Base-by-base conservation (phyloP, 2,113 vertebrate species). In the Passer montanus region DNA sequence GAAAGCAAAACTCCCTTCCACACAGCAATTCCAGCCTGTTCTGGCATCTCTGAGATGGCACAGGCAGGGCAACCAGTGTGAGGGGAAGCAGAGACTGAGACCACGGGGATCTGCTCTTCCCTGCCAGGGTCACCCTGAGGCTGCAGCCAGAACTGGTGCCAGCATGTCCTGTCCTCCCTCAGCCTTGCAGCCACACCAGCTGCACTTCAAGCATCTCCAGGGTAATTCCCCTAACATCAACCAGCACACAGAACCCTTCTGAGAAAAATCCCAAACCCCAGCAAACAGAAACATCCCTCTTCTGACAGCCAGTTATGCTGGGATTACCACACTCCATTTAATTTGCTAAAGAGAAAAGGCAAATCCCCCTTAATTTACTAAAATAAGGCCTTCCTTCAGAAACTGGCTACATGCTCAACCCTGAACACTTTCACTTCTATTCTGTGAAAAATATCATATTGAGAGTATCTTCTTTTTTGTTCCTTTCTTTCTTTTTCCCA, bases 201-300 rank as follows among this genome's bases (percentile, higher is more conserved):
- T 10, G 20, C 28, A 15, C 41, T 50, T 52, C 9, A 72, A 49
- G 21, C 41, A 78, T 9, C 52, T 21, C 52, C 74, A 11, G n/a
- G 64, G 44, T 35, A 30, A 44, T 0, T 10, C 0, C 1, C 33
- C 26, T 6, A 37, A 31, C 21, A 74, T 14, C 47, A 55, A 27
- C 26, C 31, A 35, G 6, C 24, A 26, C n/a, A 24, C 1, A 19
- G 2, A 59, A 33, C 18, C 70, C 12, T 69, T 13, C 43, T 6
- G 15, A 15, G 47, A 33, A 58, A 55, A 37, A 23, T 0, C 14
- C 30, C 35, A 13, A 70, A 70, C 7, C 6, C 4, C 31, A 39
- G 20, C 58, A 44, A 43, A 35, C 7, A 77, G 28, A 44, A 82
- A 28, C 21, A 55, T 3, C 27, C 31, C 31, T 53, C 39, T 15